Evolutionary conservation across 1,140 invertebrate species (phyloP), one percentile per base, ranked within the genome.

Genomic region (Adelges cooleyi): DNA sequence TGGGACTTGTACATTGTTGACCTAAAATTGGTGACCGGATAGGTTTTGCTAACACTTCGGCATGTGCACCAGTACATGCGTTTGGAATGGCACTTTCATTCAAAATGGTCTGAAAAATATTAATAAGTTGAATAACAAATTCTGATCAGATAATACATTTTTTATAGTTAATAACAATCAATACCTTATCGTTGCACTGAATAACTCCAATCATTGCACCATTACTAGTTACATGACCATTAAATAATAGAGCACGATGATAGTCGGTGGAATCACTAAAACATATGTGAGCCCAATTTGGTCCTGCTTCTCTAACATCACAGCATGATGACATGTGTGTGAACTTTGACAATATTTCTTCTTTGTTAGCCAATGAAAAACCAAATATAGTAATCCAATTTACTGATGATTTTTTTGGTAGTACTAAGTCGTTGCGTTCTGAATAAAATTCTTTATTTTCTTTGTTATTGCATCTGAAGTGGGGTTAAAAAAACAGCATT

Each of bases 211-310:
- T 62, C 56, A 62, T 62, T 20, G 56, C 42, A 6, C 56, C 56
- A 46, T 62, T 62, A 48, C 46, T 62, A 33, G 56, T 48, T 33
- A 62, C 25, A 33, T 62, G 56, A 13, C 56, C 56, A 62, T 62
- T 48, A 33, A 62, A 62, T 33, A 62, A 62, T 3, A 62, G 27
- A 48, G 56, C 56, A 22, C 56, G 56, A 4, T 62, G 56, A 62
- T 62, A 62, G 46, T 62, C 56, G 18, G 56, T 62, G 33, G 56
- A 20, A 29, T 62, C 42, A 33, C 42, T 62, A n/a, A 48, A 62
- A 62, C 56, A 62, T 48, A 62, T 62, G 8, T 62, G 56, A 15
- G 56, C 56, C 56, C 56, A 62, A 62, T 62, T 62, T 48, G 56
- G 56, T 27, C 56, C 56, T 20, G 56, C 40, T 62, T 62, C 9